phyloP scores from a whole-genome alignment of 2,797 vertebrate genomes.

The Lagocephalus sceleratus region DNA sequence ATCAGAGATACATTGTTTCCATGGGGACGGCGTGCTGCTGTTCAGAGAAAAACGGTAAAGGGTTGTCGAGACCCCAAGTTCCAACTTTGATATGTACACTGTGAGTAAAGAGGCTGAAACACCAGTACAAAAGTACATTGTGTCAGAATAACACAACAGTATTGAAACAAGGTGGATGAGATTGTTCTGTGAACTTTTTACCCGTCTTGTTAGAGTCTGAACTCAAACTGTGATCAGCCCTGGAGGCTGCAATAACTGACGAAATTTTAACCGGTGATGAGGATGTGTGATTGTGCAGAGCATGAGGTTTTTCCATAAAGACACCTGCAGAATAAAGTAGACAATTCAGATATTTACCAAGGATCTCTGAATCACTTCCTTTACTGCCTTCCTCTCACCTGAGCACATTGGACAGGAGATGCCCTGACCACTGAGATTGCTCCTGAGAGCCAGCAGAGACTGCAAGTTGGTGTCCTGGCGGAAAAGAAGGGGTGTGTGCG shows the following conservation, averaged over 20 bases:
- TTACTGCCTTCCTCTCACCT: conserved; percentile 73
- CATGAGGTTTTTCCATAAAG: conserved; percentile 96
- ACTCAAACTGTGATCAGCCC: conserved; percentile 30
- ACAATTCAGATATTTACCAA: conserved; percentile 1
- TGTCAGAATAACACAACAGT: conserved; percentile 7
- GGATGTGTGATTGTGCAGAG: conserved; percentile 77
- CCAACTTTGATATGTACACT: conserved; percentile 87
- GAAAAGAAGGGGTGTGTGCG: conserved; percentile 92
- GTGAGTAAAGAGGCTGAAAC: conserved; percentile 82
- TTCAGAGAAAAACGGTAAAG: conserved; percentile 91
- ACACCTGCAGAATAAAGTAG: conserved; percentile 77
- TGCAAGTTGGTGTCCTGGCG: conserved; percentile 94
- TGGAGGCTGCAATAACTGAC: conserved; percentile 25
- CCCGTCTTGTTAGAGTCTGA: conserved; percentile 53
- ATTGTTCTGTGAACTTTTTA: conserved; percentile 25
- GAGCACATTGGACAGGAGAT: conserved; percentile 97
- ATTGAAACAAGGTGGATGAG: conserved; percentile 1
- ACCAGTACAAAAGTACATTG: conserved; percentile 8
- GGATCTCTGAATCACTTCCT: not conserved
- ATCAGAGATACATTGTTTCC: conserved; percentile 80
- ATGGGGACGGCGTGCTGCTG: conserved; percentile 81
- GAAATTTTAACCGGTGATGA: conserved; percentile 79
- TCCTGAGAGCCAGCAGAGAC: conserved; percentile 90
- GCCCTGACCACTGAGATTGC: conserved; percentile 95
- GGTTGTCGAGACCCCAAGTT: conserved; percentile 73